Percentiles rank a stretch among this genome's conserved stretches.
phyloP scores from a whole-genome alignment of 2,113 vertebrate genomes.

The Mesocricetus auratus region DNA sequence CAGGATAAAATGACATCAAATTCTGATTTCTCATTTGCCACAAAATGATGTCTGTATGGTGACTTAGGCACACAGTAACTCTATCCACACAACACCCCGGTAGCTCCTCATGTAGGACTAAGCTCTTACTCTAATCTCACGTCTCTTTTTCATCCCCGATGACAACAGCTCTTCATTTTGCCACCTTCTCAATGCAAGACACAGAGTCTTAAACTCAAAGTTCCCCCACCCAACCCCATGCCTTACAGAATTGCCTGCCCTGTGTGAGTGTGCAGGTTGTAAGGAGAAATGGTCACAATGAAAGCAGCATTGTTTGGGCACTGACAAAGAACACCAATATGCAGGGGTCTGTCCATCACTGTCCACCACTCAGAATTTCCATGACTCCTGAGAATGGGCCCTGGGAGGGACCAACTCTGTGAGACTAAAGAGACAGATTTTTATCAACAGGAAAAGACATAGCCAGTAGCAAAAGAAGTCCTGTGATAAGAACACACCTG shows the following conservation, averaged over 20 bases:
- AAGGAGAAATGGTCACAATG: not conserved
- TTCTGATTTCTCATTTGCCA: not conserved
- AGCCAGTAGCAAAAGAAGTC: not conserved
- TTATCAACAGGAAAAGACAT: not conserved
- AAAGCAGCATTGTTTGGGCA: not conserved
- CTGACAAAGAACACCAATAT: not conserved
- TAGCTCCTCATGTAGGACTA: too few species aligned
- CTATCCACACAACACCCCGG: too few species aligned
- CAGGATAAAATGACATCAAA: not conserved
- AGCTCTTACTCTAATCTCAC: not conserved
- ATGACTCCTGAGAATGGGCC: not conserved
- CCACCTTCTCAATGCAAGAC: not conserved
- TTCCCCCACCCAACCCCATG: not conserved
- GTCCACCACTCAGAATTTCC: not conserved
- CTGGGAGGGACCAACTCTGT: not conserved
- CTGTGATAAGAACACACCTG: not conserved
- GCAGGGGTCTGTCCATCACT: not conserved
- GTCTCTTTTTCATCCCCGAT: not conserved
- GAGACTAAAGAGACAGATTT: not conserved
- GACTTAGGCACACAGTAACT: not conserved
- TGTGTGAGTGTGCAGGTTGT: not conserved
- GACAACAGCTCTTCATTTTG: not conserved
- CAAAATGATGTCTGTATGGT: not conserved
- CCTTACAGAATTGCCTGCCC: not conserved
- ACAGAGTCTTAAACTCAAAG: not conserved